Evolutionary conservation across 2,113 vertebrate genomes (phyloP), one percentile per base, ranked within the genome.

Genomic region (Ursus arctos): DNA sequence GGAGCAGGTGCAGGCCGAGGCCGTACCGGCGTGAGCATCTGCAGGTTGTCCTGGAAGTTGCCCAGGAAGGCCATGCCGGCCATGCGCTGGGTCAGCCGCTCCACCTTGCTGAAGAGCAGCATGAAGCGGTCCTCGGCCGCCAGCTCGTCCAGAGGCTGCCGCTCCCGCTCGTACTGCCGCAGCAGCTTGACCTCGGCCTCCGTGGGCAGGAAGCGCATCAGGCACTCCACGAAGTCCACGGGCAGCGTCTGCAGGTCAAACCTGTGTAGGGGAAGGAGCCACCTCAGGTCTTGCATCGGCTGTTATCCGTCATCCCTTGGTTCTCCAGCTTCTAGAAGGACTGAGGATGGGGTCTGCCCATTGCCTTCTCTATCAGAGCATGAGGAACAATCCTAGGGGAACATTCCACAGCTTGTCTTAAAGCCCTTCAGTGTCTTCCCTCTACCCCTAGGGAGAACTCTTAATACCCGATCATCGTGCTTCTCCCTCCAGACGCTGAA

Each of bases 51-150:
- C 0, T 98, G 82, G 87, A 99, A 99, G 99, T 99, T 99, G 90
- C 99, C 99, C 0, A 99, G 99, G 92, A 99, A 99, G 7, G 99
- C 99, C 99, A 99, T 99, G 98, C 99, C 99, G 92, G 99, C 99
- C 99, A 99, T 99, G 53, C 99, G 98, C 98, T 99, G 99, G 0
- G 99, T 99, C 97, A 99, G 99, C 74, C 99, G 98, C 97, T 99
- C 99, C 82, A 99, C 99, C 98, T 99, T 99, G 99, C 99, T 99
- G 98, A 99, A 99, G 4, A 99, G 98, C 87, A 99, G 98, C 99
- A 99, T 99, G 99, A 99, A 99, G 74, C 99, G 99, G 92, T 99
- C 99, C 97, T 99, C 99, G 2, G 99, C 99, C 0, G 99, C 99
- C 87, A 99, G 99, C 98, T 99, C 99, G 76, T 99, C 99, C 97